Conservation (phyloP, 2,113 vertebrate species). For the Paramisgurnus dabryanus region DNA sequence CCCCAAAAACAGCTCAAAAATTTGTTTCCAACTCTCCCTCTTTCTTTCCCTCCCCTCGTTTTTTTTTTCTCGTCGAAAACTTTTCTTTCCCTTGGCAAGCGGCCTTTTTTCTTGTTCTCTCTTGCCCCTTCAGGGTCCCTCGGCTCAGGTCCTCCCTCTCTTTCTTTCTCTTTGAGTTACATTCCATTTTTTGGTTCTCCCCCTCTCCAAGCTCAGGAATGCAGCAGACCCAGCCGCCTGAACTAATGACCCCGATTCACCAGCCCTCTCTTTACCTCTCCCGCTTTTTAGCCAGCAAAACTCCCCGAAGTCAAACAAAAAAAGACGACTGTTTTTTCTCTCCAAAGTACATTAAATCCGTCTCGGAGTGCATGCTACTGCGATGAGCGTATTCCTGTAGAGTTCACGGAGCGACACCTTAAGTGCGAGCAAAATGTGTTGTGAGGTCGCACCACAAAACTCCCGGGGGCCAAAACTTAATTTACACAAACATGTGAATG, state of each 20-base stretch:
- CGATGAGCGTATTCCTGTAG: not conserved
- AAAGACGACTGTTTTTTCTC: conserved; percentile 24
- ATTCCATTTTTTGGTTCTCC: conserved; percentile 75
- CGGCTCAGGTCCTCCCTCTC: conserved; percentile 59
- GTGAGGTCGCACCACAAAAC: not conserved
- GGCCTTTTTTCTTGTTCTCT: conserved; percentile 70
- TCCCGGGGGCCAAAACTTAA: too few relatives aligned
- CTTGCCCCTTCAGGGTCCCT: conserved; percentile 73
- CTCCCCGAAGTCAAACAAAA: conserved; percentile 40
- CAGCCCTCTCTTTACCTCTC: conserved; percentile 58
- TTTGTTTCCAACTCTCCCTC: conserved; percentile 58
- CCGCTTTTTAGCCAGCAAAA: conserved; percentile 21
- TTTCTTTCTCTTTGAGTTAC: conserved; percentile 61
- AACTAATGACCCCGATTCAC: conserved; percentile 81
- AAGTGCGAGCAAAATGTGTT: not conserved
- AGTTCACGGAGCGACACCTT: not conserved
- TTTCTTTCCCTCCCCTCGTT: not conserved
- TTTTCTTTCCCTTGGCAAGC: conserved; percentile 30
- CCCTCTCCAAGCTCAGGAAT: conserved; percentile 80
- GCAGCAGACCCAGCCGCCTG: conserved; percentile 78
- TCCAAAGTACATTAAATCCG: conserved; percentile 33
- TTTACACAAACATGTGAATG: too few relatives aligned
- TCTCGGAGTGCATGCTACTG: conserved; percentile 4
- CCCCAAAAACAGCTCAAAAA: conserved; percentile 63
- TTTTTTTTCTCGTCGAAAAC: conserved; percentile 26